A percentile compares a stretch with the other conserved stretches of the same genome.
Evolutionary conservation across 2,888 invertebrate species (phyloP).

Genomic region (Xanthorhoe designata): DNA sequence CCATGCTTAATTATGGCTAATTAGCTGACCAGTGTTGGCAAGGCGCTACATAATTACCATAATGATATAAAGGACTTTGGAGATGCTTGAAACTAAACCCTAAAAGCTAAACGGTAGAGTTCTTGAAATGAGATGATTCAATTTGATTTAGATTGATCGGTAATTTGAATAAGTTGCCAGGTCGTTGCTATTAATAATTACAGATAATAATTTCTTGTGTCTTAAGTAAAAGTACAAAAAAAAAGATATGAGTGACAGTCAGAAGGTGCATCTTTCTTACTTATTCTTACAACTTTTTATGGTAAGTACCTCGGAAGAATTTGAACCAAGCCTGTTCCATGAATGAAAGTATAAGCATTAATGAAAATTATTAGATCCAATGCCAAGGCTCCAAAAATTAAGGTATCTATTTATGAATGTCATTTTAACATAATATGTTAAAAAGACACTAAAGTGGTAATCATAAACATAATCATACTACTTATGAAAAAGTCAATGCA

Average conservation of each 20-base stretch:
- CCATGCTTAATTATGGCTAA: slow-evolving; percentile 30
- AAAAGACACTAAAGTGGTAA: no score
- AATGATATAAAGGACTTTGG: background rate
- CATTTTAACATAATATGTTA: no score
- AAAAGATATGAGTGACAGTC: no score
- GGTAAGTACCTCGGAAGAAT: no score
- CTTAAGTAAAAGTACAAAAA: no score
- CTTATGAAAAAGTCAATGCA: no score
- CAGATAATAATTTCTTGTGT: background rate
- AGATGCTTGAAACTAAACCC: background rate
- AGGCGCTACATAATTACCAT: slow-evolving; percentile 14
- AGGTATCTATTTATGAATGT: no score
- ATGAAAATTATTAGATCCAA: background rate
- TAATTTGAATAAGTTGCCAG: background rate
- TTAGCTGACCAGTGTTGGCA: slow-evolving; percentile 22
- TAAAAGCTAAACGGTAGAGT: background rate
- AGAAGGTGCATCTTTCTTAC: no score
- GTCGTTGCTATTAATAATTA: background rate
- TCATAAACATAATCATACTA: no score
- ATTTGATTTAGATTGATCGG: background rate
- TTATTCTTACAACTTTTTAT: no score
- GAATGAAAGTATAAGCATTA: no score
- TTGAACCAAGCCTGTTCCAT: no score
- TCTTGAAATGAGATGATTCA: background rate
- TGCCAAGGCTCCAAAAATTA: background rate